Base-by-base conservation (phyloP, 2,888 invertebrate genomes). In the Trachelus troglodyta region DNA sequence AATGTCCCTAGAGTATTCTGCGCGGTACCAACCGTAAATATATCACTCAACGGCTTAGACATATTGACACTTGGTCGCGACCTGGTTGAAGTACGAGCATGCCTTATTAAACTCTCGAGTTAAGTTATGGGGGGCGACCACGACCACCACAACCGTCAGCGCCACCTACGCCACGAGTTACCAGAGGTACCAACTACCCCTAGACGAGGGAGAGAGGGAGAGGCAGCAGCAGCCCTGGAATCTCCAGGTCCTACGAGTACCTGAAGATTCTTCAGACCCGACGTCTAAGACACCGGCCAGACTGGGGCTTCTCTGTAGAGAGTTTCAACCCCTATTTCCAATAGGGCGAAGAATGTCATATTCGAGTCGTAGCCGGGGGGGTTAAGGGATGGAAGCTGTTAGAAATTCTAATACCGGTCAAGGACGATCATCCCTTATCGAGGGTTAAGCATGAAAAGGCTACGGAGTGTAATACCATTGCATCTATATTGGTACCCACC, bases 81-180 rank as follows among this genome's bases (percentile, higher is more conserved):
- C 81, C 84, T 77, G 85, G 83, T 84, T 83, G 85, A 85, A 85
- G 78, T 86, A 87, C 86, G 86, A 31, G 87, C 86, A 87, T 88
- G 89, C 89, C 89, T 89, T 89, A 89, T 89, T 89, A 89, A 89
- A 89, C 89, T 87, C 85, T 81, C 86, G 78, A 84, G 88, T 87
- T 89, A 89, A 89, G 88, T 89, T 87, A 89, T 89, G 87, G 89
- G 86, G 85, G 83, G 82, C 83, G 84, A 83, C 85, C 86, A 85
- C 85, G 82, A 81, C 80, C 79, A 80, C 85, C 79, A 81, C 77
- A 80, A 79, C 81, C 84, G 74, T 77, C 77, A 34, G 56, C 73
- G 68, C 73, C 69, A 56, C 23, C 56, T 56, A n/a, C 37, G 12
- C 3, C 40, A 31, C 33, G 4, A 56, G 1, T 56, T 56, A 1